phyloP scores from a whole-genome alignment of 2,888 invertebrate species.

The Brachylomia viminalis region DNA sequence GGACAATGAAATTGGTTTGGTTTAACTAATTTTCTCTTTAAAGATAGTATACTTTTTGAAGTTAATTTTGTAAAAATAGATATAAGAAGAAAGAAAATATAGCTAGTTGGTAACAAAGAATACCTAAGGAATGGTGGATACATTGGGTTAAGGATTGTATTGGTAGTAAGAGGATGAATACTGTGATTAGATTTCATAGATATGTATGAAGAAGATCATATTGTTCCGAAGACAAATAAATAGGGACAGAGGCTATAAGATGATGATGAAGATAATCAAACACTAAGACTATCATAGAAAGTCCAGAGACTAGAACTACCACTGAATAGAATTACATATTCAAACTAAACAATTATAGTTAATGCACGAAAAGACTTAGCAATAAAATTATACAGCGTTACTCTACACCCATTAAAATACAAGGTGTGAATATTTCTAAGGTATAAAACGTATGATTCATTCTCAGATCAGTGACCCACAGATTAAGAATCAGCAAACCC shows the following conservation, averaged over 20 bases:
- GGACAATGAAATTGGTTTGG: conserved; percentile 49
- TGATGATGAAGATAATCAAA: neutral
- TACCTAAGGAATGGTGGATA: neutral
- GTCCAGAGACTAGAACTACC: neutral
- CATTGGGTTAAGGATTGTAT: too few relatives aligned
- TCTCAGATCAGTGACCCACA: conserved; percentile 62
- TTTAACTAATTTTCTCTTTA: conserved; percentile 14
- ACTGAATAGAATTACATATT: conserved; percentile 27
- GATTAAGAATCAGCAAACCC: conserved; percentile 53
- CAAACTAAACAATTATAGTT: conserved; percentile 34
- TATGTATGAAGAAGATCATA: neutral
- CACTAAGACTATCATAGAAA: neutral
- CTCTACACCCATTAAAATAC: conserved; percentile 32
- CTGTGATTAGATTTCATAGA: neutral
- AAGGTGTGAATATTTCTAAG: conserved; percentile 54
- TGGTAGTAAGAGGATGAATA: neutral
- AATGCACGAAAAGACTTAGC: conserved; percentile 6
- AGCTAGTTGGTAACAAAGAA: neutral
- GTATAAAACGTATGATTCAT: conserved; percentile 57
- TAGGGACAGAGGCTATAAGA: neutral
- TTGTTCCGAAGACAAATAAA: neutral
- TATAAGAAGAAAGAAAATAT: too few relatives aligned
- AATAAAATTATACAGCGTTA: conserved; percentile 49
- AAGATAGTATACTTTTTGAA: neutral
- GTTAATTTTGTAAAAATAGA: neutral